Base-by-base conservation (phyloP, 2,113 vertebrate genomes). In the Setophaga petechia region DNA sequence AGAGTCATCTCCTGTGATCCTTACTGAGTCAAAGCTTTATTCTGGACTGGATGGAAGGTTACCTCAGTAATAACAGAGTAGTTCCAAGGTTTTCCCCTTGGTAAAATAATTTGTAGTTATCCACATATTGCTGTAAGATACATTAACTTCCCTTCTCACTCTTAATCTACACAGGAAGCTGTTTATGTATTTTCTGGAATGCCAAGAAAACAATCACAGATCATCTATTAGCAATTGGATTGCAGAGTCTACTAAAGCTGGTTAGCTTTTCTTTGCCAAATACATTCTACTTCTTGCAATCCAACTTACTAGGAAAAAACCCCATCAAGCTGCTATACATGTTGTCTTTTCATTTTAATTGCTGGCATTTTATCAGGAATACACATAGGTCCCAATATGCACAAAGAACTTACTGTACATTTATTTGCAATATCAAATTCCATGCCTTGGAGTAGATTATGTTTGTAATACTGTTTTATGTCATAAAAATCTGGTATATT, bases 261-360 rank as follows among this genome's bases (percentile, higher is more conserved):
- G 39, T 51, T 93, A 78, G 39, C 37, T 92, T 93, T 96, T 57
- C 69, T 81, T 92, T 93, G 88, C 68, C 89, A 96, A 92, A 75
- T 74, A 71, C 25, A 55, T 59, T 86, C 22, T 81, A 71, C 9
- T 68, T 31, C 15, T 90, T 96, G 89, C 74, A 81, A 78, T 84
- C 66, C 41, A 66, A 23, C 49, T 93, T 89, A 37, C 62, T 76
- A 90, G 67, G 37, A 22, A 72, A 86, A 88, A 82, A 16, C 0
- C 0, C 9, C 2, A 8, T 87, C 79, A 90, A 80, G 71, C 75
- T 91, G 67, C 85, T 85, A 43, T 86, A 74, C 31, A 75, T 72
- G 31, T 89, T 92, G 49, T 63, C 37, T 84, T 93, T 92, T 90
- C 33, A 67, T 91, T 92, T 87, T 90, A 95, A 81, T 94, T 94